phyloP scores from a whole-genome alignment of 1,140 invertebrate genomes.

The Microplitis demolitor region DNA sequence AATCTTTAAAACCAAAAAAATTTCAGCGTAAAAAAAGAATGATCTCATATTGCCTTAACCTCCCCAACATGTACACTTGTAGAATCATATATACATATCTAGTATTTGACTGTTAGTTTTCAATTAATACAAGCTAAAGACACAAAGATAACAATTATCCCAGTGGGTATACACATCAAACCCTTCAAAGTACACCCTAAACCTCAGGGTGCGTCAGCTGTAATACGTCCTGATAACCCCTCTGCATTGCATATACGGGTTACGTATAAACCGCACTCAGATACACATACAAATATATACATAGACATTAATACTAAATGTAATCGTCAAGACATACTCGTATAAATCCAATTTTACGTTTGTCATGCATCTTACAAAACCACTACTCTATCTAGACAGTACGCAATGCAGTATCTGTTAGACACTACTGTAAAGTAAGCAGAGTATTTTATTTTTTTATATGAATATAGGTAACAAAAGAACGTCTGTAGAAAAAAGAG shows the following conservation, averaged over 20 bases:
- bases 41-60: not conserved
- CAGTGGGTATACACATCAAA: not conserved
- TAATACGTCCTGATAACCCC: conserved; percentile 2
- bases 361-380: too few species aligned
- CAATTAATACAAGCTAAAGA: not conserved
- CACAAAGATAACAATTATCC: conserved; percentile 7
- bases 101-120: not conserved
- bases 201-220: conserved; percentile 4
- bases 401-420: too few species aligned
- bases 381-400: too few species aligned
- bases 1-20: too few species aligned
- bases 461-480: not conserved
- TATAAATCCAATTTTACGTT: too few species aligned
- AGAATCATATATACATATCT: not conserved
- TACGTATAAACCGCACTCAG: not conserved
- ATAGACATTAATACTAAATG: not conserved
- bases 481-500: not conserved
- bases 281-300: not conserved
- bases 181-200: not conserved
- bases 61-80: not conserved
- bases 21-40: not conserved
- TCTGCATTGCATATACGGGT: not conserved
- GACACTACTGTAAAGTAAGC: too few species aligned
- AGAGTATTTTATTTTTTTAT: not conserved
- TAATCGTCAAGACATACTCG: too few species aligned